Conservation (phyloP, 2,888 invertebrate species). For the Campoplex capitator region DNA sequence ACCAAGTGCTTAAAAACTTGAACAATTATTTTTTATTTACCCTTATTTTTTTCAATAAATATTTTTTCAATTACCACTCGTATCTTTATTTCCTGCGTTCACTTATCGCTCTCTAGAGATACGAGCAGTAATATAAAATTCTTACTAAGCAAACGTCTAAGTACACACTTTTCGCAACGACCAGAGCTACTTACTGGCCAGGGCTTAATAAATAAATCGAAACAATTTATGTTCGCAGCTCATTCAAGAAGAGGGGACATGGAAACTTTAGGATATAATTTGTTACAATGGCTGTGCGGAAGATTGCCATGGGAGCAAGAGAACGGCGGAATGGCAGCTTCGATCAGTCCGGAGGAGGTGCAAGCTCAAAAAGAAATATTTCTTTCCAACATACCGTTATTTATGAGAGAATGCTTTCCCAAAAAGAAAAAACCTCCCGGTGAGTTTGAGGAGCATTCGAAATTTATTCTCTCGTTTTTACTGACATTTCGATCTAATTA, state of each 20-base stretch:
- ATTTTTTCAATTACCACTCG: too few relatives aligned
- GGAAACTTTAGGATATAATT: constrained; percentile 97
- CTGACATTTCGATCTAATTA: constrained; percentile 3
- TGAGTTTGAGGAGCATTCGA: constrained; percentile 67
- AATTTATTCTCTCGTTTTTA: neutral
- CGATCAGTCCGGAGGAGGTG: constrained; percentile 85
- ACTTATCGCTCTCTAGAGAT: neutral
- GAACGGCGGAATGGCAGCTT: constrained; percentile 83
- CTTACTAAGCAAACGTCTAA: neutral
- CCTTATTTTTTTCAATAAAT: too few relatives aligned
- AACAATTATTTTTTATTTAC: too few relatives aligned
- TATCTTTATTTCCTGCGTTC: neutral
- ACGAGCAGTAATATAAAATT: neutral
- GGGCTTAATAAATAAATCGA: neutral
- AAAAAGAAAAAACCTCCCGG: constrained; percentile 82
- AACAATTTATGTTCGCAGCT: constrained; percentile 80
- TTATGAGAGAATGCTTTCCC: constrained; percentile 85
- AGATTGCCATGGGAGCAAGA: constrained; percentile 95
- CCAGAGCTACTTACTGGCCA: neutral
- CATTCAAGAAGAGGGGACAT: constrained; percentile 95
- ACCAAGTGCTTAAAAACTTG: too few relatives aligned
- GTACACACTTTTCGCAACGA: neutral
- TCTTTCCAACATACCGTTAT: constrained; percentile 84
- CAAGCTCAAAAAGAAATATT: constrained; percentile 86
- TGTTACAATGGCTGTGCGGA: constrained; percentile 96